Evolutionary conservation across 2,113 vertebrate species (phyloP).

Genomic region (Panthera leo): DNA sequence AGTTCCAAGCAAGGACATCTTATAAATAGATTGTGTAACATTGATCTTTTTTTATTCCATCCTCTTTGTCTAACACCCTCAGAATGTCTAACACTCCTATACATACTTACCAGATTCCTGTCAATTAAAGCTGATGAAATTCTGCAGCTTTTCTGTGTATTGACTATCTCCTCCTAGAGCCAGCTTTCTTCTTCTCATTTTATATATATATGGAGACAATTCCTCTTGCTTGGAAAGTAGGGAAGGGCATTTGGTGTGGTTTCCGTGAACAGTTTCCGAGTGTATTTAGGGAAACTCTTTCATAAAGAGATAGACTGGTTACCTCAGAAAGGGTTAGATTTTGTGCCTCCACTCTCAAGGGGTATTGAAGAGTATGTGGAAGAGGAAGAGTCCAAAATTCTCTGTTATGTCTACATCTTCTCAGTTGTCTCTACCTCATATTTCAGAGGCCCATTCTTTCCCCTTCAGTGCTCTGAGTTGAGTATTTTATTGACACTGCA

Average conservation of each 20-base stretch:
- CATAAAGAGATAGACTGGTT: not conserved
- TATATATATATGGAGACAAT: not conserved
- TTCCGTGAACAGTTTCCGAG: not conserved
- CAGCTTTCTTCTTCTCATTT: not conserved
- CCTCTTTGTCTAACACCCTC: not conserved
- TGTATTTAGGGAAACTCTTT: not conserved
- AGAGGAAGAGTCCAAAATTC: not conserved
- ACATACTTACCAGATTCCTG: not conserved
- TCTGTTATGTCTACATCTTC: not conserved
- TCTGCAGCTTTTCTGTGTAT: not conserved
- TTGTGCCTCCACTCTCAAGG: not conserved
- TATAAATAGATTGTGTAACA: not conserved
- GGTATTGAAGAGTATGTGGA: not conserved
- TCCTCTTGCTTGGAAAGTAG: not conserved
- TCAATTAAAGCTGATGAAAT: not conserved
- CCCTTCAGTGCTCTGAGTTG: not conserved
- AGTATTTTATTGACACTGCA: not conserved
- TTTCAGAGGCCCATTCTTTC: not conserved
- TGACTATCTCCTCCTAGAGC: not conserved
- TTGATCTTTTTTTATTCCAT: not conserved
- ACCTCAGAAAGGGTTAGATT: not conserved
- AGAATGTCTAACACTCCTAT: not conserved
- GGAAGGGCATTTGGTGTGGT: not conserved
- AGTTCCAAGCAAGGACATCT: not conserved
- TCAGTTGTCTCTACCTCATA: accelerated